A percentile compares a stretch with the other conserved stretches of the same genome.
phyloP scores from a whole-genome alignment of 2,888 invertebrate species.

The Agrotis clavis region DNA sequence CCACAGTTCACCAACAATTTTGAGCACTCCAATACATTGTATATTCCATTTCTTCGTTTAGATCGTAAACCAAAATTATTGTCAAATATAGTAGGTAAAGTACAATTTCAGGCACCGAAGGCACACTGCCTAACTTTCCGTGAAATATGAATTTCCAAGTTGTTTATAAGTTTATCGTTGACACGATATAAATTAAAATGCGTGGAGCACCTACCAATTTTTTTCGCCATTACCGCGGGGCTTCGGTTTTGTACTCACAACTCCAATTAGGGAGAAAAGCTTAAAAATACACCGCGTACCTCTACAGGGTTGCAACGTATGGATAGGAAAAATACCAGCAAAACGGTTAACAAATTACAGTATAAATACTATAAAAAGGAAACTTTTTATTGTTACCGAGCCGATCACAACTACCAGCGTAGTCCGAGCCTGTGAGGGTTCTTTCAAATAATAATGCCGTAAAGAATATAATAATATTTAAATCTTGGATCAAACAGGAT shows the following conservation, averaged over 20 bases:
- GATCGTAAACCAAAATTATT: slow-evolving; percentile 53
- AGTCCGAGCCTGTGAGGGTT: slow-evolving; percentile 7
- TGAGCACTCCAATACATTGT: slow-evolving; percentile 47
- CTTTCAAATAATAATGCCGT: slow-evolving; percentile 35
- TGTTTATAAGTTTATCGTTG: slow-evolving; percentile 67
- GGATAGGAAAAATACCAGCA: slow-evolving; percentile 2
- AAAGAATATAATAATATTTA: slow-evolving; percentile 25
- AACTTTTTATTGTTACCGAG: slow-evolving; percentile 36
- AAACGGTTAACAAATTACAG: slow-evolving; percentile 30
- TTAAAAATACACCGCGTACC: slow-evolving; percentile 66
- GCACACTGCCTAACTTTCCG: slow-evolving; percentile 54
- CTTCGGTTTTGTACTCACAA: slow-evolving; percentile 74
- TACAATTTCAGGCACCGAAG: slow-evolving; percentile 47
- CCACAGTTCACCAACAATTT: slow-evolving; percentile 39
- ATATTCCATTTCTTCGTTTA: slow-evolving; percentile 31
- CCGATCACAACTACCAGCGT: slow-evolving; percentile 28
- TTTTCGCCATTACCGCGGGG: slow-evolving; percentile 69
- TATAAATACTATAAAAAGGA: slow-evolving; percentile 33
- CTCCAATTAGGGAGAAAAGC: slow-evolving; percentile 76
- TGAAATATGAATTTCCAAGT: slow-evolving; percentile 62
- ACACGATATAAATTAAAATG: slow-evolving; percentile 79
- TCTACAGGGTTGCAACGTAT: slow-evolving; percentile 26
- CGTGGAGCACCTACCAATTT: slow-evolving; percentile 76
- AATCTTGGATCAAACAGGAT: slow-evolving; percentile 28
- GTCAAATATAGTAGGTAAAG: slow-evolving; percentile 48